Evolutionary conservation across 2,113 vertebrate species (phyloP).

Genomic region (Chloroceryle aenea): DNA sequence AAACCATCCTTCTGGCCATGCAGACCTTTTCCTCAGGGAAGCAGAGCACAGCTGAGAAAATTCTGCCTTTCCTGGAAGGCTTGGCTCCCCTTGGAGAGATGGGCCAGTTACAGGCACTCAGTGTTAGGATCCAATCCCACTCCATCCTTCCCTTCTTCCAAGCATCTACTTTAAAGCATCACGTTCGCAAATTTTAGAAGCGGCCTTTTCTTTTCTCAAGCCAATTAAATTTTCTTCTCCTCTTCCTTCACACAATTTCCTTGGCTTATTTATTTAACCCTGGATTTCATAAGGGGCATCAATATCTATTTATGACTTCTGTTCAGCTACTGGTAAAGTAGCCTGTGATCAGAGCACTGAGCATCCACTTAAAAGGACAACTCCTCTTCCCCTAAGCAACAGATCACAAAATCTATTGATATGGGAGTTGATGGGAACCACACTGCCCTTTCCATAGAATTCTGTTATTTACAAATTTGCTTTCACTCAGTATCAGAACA

Average conservation of each 20-base stretch:
- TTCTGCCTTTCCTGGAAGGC: background rate
- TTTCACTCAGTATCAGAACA: background rate
- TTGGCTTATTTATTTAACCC: background rate
- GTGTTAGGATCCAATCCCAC: background rate
- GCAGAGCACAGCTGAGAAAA: background rate
- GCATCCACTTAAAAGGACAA: background rate
- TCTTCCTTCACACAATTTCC: background rate
- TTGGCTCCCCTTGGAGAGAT: background rate
- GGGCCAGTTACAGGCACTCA: accelerated
- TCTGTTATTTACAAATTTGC: background rate
- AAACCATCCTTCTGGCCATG: background rate
- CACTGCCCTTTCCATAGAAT: background rate
- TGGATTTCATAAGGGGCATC: no score
- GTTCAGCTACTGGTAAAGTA: background rate
- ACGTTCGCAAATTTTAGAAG: background rate
- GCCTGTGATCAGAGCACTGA: background rate
- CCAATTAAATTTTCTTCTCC: background rate
- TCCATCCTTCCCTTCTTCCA: background rate
- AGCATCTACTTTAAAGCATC: background rate
- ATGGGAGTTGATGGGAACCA: background rate
- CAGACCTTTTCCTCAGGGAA: background rate
- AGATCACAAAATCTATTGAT: background rate
- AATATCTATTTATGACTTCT: background rate
- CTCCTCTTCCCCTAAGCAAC: background rate
- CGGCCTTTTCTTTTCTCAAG: background rate